Evolutionary conservation across 2,113 vertebrate genomes (phyloP).

Genomic region (Boleophthalmus pectinirostris): DNA sequence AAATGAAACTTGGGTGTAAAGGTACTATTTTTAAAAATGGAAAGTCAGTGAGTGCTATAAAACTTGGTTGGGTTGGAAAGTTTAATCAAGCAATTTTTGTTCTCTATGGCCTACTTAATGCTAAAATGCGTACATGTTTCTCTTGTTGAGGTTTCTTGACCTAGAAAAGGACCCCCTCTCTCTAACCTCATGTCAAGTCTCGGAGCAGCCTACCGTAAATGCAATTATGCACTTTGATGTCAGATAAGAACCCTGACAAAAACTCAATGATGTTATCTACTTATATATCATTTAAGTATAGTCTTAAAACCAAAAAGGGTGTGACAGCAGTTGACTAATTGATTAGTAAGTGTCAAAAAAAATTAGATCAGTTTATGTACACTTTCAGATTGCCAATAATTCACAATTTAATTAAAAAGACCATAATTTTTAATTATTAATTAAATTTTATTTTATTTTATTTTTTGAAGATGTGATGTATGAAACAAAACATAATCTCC

Average conservation of each 20-base stretch:
- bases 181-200: background rate
- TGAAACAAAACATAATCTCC: too few relatives aligned
- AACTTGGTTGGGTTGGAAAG: background rate
- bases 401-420: too few relatives aligned
- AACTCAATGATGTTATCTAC: background rate
- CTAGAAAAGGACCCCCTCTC: background rate
- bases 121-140: background rate
- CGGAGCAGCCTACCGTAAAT: background rate
- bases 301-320: too few relatives aligned
- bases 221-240: background rate
- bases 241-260: background rate
- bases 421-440: too few relatives aligned
- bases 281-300: too few relatives aligned
- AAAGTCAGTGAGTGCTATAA: background rate
- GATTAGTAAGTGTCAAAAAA: too few relatives aligned
- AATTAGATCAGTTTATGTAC: too few relatives aligned
- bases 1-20: background rate
- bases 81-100: background rate
- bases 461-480: too few relatives aligned
- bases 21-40: background rate
- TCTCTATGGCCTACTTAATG: background rate
- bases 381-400: too few relatives aligned
- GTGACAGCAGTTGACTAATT: too few relatives aligned
- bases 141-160: background rate
- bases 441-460: too few relatives aligned